Evolutionary conservation across 1,140 invertebrate genomes (phyloP), one percentile per base, ranked within the genome.

Genomic region (Drosophila sturtevanti): DNA sequence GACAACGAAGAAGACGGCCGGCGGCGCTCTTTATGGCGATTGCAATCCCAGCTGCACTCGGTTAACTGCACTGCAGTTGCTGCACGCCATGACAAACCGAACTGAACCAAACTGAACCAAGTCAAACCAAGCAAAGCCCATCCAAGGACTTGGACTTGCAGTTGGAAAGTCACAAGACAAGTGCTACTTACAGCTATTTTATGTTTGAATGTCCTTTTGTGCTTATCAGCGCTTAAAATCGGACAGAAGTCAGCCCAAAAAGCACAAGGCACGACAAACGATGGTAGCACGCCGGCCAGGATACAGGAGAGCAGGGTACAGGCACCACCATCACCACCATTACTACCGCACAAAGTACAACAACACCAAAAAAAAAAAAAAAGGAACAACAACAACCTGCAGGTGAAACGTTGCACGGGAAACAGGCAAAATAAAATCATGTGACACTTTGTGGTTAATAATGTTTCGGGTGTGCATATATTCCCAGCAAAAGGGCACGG

Each of bases 381-480:
- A 31, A 24, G 4, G 4, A 24, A 24, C 0, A 24, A 24, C 77
- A 85, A 69, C 62, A 58, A 72, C 62, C 81, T 85, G 81, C 81
- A 85, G 81, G 81, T 85, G 68, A 78, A 86, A 48, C 16, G 41
- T 31, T 84, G 77, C 80, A 84, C 41, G 60, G 73, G 54, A 61
- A 72, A 79, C 73, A 58, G 60, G 67, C 75, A 72, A 85, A 89
- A 89, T 89, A 89, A 89, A 89, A 89, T 84, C 84, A 84, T 89
- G 84, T 89, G 84, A 89, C 85, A 89, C 84, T 89, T 89, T 89
- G 84, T 89, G 84, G 84, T 89, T 89, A 89, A 89, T 89, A 89
- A 89, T 74, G 80, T 87, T 79, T 55, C 41, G 48, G 56, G 69
- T 73, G 79, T 77, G 69, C 65, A 65, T 58, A 69, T 70, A 48